Evolutionary conservation across 2,113 vertebrate species (phyloP), one percentile per base, ranked within the genome.

Genomic region (Tragelaphus strepsiceros): DNA sequence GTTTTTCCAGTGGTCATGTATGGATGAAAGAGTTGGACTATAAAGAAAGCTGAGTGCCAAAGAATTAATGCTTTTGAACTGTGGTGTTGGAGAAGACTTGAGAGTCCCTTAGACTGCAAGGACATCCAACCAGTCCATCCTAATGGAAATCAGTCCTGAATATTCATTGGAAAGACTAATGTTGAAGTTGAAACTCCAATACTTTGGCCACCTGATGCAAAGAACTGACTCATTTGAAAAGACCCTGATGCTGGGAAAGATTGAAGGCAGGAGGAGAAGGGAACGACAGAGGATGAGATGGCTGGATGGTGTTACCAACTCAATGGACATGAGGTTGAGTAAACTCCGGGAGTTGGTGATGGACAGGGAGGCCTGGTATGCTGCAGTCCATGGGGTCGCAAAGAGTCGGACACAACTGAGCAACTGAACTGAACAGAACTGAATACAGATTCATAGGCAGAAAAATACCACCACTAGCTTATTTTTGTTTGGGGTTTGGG

Each of bases 291-390:
- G 4, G 17, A 0, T 71, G 64, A 71, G 64, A 71, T 22, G 19
- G 64, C 10, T 71, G 5, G 64, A 71, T 71, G 64, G 9, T 10
- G 22, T 35, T 17, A 71, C n/a, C 1, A 5, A 35, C 64, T 71
- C 19, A 9, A 3, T 22, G 64, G 9, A 11, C n/a, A 71, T 71
- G n/a, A n/a, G n/a, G 12, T 11, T 71, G 64, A 22, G 64, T 71
- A 22, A 35, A 35, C n/a, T 71, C n/a, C 0, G 0, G n/a, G 5
- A 35, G 19, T 12, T 35, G n/a, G n/a, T 35, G 5, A 35, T 71
- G 9, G 64, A 71, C 19, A 12, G 64, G 9, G n/a, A 71, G n/a
- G 67, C 67, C n/a, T 71, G n/a, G 67, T 12, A 2, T 22, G n/a
- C 67, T 71, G 2, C 19, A 22, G 67, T 71, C n/a, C 19, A 35